Evolutionary conservation across 35 echinoderm and acorn worm species (phyloP), one percentile per base, ranked within the genome.

Genomic region (Ptychodera flava): DNA sequence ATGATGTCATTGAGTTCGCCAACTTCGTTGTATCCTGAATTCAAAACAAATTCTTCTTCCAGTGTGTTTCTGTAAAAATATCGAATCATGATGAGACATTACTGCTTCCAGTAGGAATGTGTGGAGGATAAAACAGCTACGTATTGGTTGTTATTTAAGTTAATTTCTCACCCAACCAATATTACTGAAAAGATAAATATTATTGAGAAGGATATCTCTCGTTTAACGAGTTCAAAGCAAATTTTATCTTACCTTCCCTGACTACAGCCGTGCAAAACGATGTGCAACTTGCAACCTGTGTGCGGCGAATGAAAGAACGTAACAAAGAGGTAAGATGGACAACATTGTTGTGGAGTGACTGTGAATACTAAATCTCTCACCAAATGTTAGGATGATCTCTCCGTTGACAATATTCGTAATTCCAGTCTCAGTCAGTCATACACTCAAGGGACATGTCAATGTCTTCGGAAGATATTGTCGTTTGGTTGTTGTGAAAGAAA

Each of bases 21-120:
- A 33, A 95, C 90, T 76, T 95, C 93, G 76, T 90, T 95, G 87
- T 89, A 95, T 31, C 93, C 93, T n/a, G 90, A 85, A 30, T 86
- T 35, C 32, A 0, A 36, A 33, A 29, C 38, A 76, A 80, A 89
- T 16, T 84, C 79, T 34, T 81, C 78, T 6, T 22, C 83, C 22
- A 96, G 78, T 36, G 33, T n/a, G 29, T 33, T 22, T 15, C 94
- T 93, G 35, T n/a, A n/a, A n/a, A n/a, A n/a, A n/a, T n/a, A n/a
- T n/a, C n/a, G n/a, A n/a, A n/a, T n/a, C 31, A 76, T 10, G 28
- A 53, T 35, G 16, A 35, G 28, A 1, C 22, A 35, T 85, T 31
- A 1, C 29, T 1, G 32, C 10, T 35, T 32, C 16, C 32, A 38
- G 36, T 0, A 0, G 28, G 83, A 28, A 16, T 31, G 32, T 83